Conservation (phyloP, 2,888 invertebrate species). For the Dyspetes luteomarginatus region DNA sequence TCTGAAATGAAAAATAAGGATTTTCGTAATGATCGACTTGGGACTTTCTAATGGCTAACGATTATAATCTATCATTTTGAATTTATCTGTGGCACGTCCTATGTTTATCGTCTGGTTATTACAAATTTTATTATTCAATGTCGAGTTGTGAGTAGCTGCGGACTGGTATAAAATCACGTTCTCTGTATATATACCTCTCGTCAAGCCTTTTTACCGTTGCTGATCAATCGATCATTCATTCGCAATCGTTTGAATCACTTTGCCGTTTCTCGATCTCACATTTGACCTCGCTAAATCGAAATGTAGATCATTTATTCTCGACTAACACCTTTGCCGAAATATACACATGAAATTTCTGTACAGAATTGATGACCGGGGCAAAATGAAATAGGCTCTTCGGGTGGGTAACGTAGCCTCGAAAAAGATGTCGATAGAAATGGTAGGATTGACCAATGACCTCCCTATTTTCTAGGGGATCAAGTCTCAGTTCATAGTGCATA, state of each 20-base stretch:
- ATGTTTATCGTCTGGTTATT: not conserved
- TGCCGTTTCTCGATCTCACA: constrained; percentile 1
- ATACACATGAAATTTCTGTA: not conserved
- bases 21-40: constrained; percentile 20
- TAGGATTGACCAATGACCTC: too few relatives aligned
- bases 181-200: not conserved
- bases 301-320: constrained; percentile 16
- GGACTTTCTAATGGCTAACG: constrained; percentile 42
- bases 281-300: not conserved
- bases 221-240: constrained; percentile 8
- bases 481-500: too few relatives aligned
- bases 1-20: constrained; percentile 1
- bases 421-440: too few relatives aligned
- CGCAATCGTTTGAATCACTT: constrained; percentile 26
- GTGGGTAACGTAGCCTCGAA: not conserved
- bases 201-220: not conserved
- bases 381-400: not conserved
- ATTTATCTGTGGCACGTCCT: not conserved
- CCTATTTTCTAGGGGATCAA: too few relatives aligned
- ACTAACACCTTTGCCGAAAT: not conserved
- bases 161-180: not conserved
- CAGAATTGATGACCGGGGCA: not conserved
- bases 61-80: constrained; percentile 18
- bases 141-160: not conserved
- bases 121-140: not conserved